Percentiles rank a stretch among this genome's conserved stretches.
Conservation (phyloP, 2,113 vertebrate species). For the Muscicapa adusta region DNA sequence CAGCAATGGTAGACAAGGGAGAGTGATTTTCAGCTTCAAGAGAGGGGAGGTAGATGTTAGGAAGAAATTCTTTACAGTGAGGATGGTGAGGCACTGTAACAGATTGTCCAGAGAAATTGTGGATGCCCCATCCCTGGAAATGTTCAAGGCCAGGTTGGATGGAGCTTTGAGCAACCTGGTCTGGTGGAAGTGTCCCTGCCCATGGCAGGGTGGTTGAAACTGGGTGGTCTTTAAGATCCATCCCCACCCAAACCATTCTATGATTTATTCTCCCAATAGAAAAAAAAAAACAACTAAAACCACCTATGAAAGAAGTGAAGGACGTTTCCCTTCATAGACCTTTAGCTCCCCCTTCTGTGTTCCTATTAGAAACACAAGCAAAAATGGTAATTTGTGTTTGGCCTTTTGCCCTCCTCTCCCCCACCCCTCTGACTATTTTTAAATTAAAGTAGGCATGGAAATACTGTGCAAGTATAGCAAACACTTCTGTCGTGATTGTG, state of each 20-base stretch:
- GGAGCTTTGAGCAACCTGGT: neutral
- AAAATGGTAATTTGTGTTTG: neutral
- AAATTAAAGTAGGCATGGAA: neutral
- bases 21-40: neutral
- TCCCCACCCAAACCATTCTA: neutral
- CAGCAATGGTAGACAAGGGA: neutral
- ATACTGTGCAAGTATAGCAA: neutral
- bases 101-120: neutral
- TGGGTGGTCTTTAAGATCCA: neutral
- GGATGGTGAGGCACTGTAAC: neutral
- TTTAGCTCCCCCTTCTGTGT: constrained; percentile 54
- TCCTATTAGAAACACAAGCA: neutral
- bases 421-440: neutral
- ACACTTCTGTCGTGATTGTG: neutral
- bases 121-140: neutral
- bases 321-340: neutral
- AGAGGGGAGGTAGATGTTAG: neutral
- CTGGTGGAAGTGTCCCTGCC: neutral
- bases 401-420: neutral
- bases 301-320: accelerated
- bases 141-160: neutral
- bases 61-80: neutral
- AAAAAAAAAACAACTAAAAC: neutral
- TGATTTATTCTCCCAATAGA: neutral
- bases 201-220: neutral